Base-by-base conservation (phyloP, 2,888 invertebrate genomes). In the Tenthredo scrophulariae region DNA sequence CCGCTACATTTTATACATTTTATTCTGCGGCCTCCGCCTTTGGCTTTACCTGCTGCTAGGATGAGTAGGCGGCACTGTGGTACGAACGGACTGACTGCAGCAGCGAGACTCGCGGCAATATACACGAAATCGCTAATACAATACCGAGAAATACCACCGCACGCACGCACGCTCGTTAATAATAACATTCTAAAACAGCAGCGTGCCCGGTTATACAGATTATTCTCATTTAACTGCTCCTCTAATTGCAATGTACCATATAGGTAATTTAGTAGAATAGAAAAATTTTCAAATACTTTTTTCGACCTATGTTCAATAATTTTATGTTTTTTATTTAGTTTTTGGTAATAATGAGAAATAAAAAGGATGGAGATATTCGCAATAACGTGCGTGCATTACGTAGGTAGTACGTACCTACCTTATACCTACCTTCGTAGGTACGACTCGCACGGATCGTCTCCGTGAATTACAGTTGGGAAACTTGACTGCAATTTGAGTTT, bases 21-120 rank as follows among this genome's bases (percentile, higher is more conserved):
- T 62, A 50, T 77, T 77, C 77, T 33, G 18, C 75, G 50, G 85
- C 82, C 85, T 85, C 87, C 88, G 89, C 83, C 86, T 87, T 80
- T 46, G 83, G 88, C 86, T 88, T 88, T 89, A 89, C 89, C 89
- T 89, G 89, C 87, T 67, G 26, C 29, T 70, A 85, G 88, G 88
- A 89, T 89, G 89, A 88, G 89, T 88, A 86, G 89, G 89, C 89
- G 89, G 89, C 87, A 86, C 88, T 88, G 89, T 88, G 88, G 88
- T 86, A 87, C 87, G 84, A 84, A 79, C 70, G n/a, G 85, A 85
- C 88, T 84, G 85, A 74, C 67, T 40, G 70, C 50, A 40, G 26
- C 50, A 46, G 67, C 15, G 74, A 84, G 37, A 87, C 87, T 80
- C 80, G 62, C 80, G 62, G 58, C 37, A 62, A 80, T 40, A 70